Evolutionary conservation across 2,113 vertebrate species (phyloP).

Genomic region (Anolis sagrei): DNA sequence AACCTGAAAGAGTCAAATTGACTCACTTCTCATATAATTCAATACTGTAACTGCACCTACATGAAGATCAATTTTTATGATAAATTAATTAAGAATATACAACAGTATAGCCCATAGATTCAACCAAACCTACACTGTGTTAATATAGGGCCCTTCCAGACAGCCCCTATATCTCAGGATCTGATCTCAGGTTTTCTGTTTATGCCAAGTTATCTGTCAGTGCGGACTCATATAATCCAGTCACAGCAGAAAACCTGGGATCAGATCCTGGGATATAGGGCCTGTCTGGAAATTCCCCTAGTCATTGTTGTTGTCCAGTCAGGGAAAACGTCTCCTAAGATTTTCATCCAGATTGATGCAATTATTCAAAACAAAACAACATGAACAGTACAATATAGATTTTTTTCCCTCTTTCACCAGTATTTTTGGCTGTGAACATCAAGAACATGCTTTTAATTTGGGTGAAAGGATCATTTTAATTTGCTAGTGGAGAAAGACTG

Average conservation of each 20-base stretch:
- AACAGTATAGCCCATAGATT: background rate
- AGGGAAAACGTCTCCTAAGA: background rate
- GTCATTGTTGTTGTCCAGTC: too few relatives aligned
- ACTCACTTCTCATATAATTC: background rate
- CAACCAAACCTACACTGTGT: background rate
- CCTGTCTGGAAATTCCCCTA: too few relatives aligned
- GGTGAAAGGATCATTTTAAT: background rate
- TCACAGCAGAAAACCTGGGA: too few relatives aligned
- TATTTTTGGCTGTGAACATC: background rate
- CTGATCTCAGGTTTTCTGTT: too few relatives aligned
- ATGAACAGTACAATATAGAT: too few relatives aligned
- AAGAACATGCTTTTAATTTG: background rate
- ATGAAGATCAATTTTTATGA: too few relatives aligned
- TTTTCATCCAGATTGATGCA: background rate
- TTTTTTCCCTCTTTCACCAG: background rate
- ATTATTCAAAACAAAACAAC: background rate
- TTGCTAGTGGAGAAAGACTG: background rate
- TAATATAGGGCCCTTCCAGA: too few relatives aligned
- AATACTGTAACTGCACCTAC: background rate
- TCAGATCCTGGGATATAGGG: too few relatives aligned
- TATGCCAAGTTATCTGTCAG: too few relatives aligned
- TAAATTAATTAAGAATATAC: too few relatives aligned
- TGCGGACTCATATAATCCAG: too few relatives aligned
- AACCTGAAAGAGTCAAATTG: background rate
- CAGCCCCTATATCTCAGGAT: too few relatives aligned